Conservation (phyloP, 2,797 vertebrate genomes). For the Taeniopygia guttata region DNA sequence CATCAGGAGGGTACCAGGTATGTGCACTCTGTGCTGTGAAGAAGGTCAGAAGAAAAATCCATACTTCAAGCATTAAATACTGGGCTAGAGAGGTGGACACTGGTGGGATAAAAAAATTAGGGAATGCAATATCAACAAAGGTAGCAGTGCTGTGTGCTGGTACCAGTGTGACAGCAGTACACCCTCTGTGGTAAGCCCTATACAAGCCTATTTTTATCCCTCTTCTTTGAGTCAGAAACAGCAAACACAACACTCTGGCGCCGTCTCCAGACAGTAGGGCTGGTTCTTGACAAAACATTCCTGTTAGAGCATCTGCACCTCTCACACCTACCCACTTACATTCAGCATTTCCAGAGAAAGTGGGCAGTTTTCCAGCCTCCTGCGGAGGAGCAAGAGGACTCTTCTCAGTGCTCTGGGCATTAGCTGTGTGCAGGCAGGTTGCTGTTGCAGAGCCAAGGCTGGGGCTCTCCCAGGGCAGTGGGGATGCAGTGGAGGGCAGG, state of each 20-base stretch:
- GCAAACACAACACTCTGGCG: neutral
- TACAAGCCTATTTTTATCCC: slow-evolving; percentile 16
- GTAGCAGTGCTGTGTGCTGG: neutral
- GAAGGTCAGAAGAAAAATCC: neutral
- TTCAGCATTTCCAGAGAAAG: neutral
- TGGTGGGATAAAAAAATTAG: neutral
- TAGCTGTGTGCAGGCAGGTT: neutral
- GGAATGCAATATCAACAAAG: neutral
- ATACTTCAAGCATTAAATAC: neutral
- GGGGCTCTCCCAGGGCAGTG: fast-evolving
- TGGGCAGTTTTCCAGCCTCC: neutral
- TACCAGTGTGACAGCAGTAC: neutral
- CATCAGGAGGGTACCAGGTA: neutral
- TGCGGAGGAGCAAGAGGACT: neutral
- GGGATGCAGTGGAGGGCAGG: neutral
- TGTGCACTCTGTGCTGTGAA: neutral
- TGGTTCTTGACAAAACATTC: neutral
- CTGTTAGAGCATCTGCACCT: neutral
- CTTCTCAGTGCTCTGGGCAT: neutral
- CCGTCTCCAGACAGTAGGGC: neutral
- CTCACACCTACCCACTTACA: neutral
- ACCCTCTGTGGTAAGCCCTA: neutral
- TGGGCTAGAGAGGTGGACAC: neutral
- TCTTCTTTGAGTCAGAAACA: slow-evolving; percentile 22
- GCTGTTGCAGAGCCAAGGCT: neutral